Percentiles rank a stretch among this genome's conserved stretches.
These are phyloP conservation scores for Gopherus evgoodei DNA, from an alignment of 2,113 vertebrate species.

Conservation along the genomic window DNA sequence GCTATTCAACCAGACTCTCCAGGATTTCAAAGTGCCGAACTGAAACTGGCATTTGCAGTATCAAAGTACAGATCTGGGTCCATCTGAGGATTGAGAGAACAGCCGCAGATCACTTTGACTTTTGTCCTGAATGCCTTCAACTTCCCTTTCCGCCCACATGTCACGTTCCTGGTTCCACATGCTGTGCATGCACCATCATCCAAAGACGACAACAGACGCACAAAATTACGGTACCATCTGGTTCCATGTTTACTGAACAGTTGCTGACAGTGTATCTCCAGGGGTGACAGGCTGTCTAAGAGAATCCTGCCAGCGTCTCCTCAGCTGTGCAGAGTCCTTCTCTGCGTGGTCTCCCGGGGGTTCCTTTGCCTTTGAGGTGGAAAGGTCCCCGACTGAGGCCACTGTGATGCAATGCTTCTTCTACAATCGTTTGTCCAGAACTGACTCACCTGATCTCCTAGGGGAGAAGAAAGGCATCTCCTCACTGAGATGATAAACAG, in stretches of 20 bases:
- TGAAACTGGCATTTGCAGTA: not conserved
- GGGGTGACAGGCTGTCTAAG: accelerated
- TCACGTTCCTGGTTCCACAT: not conserved
- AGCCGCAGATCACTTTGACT: not conserved
- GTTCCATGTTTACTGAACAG: not conserved
- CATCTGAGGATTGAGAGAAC: not conserved
- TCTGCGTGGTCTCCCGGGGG: not conserved
- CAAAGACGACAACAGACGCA: accelerated
- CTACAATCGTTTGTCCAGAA: not conserved
- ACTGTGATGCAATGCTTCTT: not conserved
- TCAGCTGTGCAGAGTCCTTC: not conserved
- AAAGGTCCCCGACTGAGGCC: not conserved
- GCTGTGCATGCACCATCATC: not conserved
- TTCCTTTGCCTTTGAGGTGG: not conserved
- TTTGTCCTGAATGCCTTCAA: not conserved
- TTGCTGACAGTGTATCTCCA: accelerated
- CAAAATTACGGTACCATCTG: not conserved
- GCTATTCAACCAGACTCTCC: accelerated
- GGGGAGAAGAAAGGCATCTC: not conserved
- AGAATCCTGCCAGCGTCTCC: not conserved
- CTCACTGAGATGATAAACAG: not conserved
- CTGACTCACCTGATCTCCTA: not conserved
- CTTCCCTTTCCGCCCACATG: not conserved
- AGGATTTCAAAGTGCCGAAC: not conserved
- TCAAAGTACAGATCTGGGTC: accelerated